These are phyloP conservation scores for Ia io DNA, from an alignment of 2,113 vertebrate species.

Conservation along the genomic window DNA sequence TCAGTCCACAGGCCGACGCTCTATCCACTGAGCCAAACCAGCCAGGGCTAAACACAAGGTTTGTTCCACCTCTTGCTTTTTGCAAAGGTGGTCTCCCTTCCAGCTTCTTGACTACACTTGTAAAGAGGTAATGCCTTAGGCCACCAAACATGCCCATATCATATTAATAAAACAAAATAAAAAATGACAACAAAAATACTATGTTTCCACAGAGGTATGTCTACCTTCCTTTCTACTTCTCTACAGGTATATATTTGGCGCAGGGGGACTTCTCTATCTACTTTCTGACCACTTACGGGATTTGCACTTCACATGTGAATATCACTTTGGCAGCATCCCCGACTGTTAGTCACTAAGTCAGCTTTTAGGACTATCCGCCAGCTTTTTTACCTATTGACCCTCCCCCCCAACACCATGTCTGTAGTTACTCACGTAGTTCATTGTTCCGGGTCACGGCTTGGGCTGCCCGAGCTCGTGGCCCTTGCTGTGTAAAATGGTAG, in stretches of 20 bases:
- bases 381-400: neutral
- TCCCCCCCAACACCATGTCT: neutral
- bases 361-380: neutral
- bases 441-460: constrained; percentile 94
- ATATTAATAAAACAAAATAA: neutral
- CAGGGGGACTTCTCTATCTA: neutral
- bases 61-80: neutral
- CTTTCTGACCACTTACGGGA: neutral
- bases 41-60: neutral
- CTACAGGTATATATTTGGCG: neutral
- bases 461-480: constrained; percentile 92
- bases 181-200: neutral
- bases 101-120: neutral
- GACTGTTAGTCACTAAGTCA: neutral
- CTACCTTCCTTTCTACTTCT: neutral
- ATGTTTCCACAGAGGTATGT: neutral
- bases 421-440: constrained; percentile 88
- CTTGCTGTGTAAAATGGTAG: constrained; percentile 97
- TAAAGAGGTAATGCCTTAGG: neutral
- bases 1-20: too few species aligned
- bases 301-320: neutral
- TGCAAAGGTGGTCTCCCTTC: neutral
- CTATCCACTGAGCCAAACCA: too few species aligned
- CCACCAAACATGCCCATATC: neutral
- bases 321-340: neutral